These are phyloP conservation scores for Psammodynastes pulverulentus DNA, from an alignment of 2,113 vertebrate species.

Conservation along the genomic window DNA sequence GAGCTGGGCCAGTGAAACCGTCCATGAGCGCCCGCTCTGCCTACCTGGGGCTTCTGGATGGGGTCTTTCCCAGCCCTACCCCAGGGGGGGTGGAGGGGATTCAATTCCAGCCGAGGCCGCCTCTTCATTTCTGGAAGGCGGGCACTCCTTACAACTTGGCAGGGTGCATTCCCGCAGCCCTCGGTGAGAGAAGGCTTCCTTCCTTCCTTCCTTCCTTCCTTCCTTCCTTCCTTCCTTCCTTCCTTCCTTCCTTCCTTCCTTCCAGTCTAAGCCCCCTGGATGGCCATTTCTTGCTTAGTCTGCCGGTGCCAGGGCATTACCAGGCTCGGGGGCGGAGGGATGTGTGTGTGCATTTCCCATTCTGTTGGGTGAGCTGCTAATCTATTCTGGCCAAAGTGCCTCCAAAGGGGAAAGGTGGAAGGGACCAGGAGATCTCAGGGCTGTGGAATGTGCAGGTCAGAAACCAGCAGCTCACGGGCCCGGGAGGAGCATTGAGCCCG, in stretches of 20 bases:
- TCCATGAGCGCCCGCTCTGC: background rate
- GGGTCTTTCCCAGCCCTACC: background rate
- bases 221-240: too few species aligned
- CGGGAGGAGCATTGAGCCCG: conserved; percentile 17
- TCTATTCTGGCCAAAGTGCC: background rate
- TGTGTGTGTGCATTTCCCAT: background rate
- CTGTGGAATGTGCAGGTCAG: conserved; percentile 14
- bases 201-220: too few species aligned
- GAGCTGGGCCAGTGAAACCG: background rate
- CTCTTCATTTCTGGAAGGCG: background rate
- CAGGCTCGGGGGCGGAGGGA: background rate
- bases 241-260: too few species aligned
- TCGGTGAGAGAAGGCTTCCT: background rate
- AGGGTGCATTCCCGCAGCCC: background rate
- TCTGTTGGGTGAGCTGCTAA: too few species aligned
- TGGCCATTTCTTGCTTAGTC: background rate
- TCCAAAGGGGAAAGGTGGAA: background rate
- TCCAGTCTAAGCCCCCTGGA: background rate
- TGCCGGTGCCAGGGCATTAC: background rate
- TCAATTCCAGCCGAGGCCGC: background rate
- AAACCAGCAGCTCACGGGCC: conserved; percentile 28
- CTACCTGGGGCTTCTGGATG: background rate
- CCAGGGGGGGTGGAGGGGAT: background rate
- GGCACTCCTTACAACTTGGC: background rate
- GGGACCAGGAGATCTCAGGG: background rate